Evolutionary conservation across 1,140 invertebrate species (phyloP).

Genomic region (Campoletis sonorensis): DNA sequence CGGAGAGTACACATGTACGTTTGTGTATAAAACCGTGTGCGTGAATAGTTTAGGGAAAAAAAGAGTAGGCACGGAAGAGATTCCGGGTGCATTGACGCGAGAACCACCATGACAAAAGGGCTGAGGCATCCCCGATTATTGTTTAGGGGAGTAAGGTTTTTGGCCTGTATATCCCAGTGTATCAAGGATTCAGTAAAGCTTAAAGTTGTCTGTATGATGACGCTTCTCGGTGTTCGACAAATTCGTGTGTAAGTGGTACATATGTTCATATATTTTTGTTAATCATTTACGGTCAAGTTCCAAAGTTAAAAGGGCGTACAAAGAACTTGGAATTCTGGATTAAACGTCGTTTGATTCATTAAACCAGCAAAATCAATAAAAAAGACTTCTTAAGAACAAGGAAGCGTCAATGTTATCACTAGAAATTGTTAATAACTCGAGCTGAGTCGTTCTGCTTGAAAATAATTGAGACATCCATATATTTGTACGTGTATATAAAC

Average conservation of each 20-base stretch:
- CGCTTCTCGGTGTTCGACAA: background rate
- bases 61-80: slow-evolving; percentile 62
- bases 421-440: background rate
- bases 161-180: background rate
- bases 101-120: slow-evolving; percentile 75
- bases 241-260: background rate
- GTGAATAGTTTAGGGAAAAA: slow-evolving; percentile 45
- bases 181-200: slow-evolving; percentile 22
- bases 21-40: slow-evolving; percentile 11
- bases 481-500: background rate
- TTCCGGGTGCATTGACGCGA: slow-evolving; percentile 75
- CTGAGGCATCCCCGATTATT: slow-evolving; percentile 73
- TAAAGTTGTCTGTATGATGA: background rate
- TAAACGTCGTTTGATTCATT: background rate
- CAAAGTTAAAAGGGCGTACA: background rate
- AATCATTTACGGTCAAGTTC: background rate
- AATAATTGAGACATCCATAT: background rate
- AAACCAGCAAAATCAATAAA: background rate
- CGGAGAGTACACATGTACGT: slow-evolving; percentile 49
- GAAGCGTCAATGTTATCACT: background rate
- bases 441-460: background rate
- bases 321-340: background rate
- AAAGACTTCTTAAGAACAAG: background rate
- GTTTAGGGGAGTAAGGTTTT: slow-evolving; percentile 48
- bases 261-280: background rate